These are phyloP conservation scores for Eulemur albifrons DNA, from an alignment of 2,797 vertebrate species.

Conservation along the genomic window DNA sequence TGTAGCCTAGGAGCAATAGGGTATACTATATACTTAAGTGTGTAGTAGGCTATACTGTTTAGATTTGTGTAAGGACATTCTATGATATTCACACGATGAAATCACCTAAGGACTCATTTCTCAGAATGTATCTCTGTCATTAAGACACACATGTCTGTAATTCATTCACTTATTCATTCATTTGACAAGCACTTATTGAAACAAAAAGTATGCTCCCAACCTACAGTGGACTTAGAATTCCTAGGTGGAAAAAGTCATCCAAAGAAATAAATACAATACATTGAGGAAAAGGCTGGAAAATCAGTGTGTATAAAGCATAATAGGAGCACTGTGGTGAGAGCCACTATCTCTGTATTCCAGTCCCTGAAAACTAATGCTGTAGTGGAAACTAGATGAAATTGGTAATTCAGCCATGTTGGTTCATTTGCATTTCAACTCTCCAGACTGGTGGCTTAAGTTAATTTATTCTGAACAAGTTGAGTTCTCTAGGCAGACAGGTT, in stretches of 20 bases:
- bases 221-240: neutral
- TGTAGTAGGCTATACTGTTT: neutral
- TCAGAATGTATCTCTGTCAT: neutral
- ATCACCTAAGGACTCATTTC: neutral
- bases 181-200: neutral
- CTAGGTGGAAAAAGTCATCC: neutral
- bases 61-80: neutral
- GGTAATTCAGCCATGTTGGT: neutral
- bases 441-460: conserved; percentile 32
- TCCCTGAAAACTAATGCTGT: neutral
- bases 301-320: neutral
- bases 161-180: neutral
- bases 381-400: neutral
- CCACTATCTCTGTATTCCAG: neutral
- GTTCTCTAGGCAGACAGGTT: conserved; percentile 60
- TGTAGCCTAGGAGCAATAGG: neutral
- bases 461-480: conserved; percentile 61
- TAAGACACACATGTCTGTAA: neutral
- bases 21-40: neutral
- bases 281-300: neutral
- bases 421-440: conserved; percentile 48
- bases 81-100: neutral
- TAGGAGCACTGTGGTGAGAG: neutral
- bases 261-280: neutral
- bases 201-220: neutral